A percentile compares a stretch with the other conserved stretches of the same genome.
These are phyloP conservation scores for Protobothrops mucrosquamatus DNA, from an alignment of 2,113 vertebrate species.

Conservation along the genomic window DNA sequence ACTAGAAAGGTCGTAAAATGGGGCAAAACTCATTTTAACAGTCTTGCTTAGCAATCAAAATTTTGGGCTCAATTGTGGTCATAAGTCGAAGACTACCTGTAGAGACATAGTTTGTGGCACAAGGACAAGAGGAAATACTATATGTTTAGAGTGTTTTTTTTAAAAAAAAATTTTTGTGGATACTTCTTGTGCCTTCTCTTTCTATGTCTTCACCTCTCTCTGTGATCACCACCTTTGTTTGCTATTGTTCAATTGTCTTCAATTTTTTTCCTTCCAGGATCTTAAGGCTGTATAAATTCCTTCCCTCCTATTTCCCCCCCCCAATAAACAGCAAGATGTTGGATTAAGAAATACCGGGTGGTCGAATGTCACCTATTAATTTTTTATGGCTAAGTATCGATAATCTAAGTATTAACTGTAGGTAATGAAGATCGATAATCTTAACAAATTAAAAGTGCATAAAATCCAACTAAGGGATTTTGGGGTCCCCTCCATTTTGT, in stretches of 20 bases:
- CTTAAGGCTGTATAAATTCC: neutral
- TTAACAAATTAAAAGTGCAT: neutral
- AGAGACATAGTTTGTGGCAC: neutral
- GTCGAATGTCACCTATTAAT: neutral
- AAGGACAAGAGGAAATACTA: neutral
- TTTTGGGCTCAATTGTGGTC: neutral
- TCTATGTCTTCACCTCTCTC: neutral
- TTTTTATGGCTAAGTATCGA: neutral
- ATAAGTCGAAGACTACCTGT: neutral
- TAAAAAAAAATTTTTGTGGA: neutral
- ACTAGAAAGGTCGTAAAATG: neutral
- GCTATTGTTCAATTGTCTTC: neutral
- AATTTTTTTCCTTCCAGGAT: neutral
- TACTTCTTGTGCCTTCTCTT: neutral
- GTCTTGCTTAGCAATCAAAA: neutral
- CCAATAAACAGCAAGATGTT: neutral
- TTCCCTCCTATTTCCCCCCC: neutral
- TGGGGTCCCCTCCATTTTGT: neutral
- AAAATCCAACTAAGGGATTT: neutral
- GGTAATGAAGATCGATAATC: neutral
- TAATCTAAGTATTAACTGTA: neutral
- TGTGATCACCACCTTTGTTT: neutral
- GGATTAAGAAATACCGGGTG: neutral
- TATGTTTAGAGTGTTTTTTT: neutral
- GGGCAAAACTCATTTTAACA: neutral